Evolutionary conservation across 2,113 vertebrate species (phyloP).

Genomic region (Mustela lutreola): DNA sequence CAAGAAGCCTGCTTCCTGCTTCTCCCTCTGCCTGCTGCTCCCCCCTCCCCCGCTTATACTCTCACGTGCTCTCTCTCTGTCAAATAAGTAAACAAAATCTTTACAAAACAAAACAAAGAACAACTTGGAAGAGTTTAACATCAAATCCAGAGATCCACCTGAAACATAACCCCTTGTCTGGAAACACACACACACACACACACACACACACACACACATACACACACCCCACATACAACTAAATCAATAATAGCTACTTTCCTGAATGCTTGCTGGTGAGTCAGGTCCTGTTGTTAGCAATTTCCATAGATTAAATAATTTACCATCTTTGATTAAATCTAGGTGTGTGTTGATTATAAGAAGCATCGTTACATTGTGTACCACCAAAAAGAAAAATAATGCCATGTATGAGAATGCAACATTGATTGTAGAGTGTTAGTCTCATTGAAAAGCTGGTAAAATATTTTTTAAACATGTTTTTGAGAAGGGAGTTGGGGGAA

Average conservation of each 20-base stretch:
- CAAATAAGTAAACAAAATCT: too few species aligned
- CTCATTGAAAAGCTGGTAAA: background rate
- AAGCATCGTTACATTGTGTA: background rate
- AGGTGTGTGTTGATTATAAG: background rate
- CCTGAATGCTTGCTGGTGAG: background rate
- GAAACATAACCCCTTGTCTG: background rate
- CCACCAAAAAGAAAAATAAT: background rate
- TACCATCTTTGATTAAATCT: background rate
- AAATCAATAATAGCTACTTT: background rate
- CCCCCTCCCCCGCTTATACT: too few species aligned
- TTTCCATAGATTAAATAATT: slow-evolving; percentile 27
- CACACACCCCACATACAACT: background rate
- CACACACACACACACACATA: too few species aligned
- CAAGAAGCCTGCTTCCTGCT: too few species aligned
- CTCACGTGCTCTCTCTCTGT: too few species aligned
- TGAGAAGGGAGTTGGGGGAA: too few species aligned
- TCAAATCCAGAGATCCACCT: background rate
- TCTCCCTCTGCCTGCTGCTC: too few species aligned
- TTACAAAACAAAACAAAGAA: too few species aligned
- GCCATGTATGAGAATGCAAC: background rate
- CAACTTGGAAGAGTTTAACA: background rate
- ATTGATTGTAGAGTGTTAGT: background rate
- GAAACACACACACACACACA: background rate
- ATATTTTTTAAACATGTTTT: background rate
- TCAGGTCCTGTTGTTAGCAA: background rate